Evolutionary conservation across 2,888 invertebrate genomes (phyloP).

Genomic region (Pherbina coryleti): DNA sequence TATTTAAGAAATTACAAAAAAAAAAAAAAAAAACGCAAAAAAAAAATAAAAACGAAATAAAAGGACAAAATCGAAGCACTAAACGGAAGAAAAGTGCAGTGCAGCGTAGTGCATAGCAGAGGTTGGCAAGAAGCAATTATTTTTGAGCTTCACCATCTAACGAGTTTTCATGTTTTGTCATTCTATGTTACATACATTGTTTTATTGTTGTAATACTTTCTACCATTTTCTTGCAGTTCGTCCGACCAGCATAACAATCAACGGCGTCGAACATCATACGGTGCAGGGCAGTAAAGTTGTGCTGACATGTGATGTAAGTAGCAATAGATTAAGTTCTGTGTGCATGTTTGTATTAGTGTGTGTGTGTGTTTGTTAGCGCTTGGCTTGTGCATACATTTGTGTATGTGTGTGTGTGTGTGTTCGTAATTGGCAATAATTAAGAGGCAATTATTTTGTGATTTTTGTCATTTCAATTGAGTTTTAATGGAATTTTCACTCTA

Average conservation of each 20-base stretch:
- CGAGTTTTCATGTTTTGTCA: neutral
- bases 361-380: slow-evolving; percentile 17
- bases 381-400: neutral
- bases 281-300: slow-evolving; percentile 84
- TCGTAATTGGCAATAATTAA: slow-evolving; percentile 64
- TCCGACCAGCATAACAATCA: slow-evolving; percentile 81
- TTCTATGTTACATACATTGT: neutral
- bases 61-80: neutral
- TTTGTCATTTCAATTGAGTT: slow-evolving; percentile 50
- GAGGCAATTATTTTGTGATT: slow-evolving; percentile 62
- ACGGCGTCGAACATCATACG: slow-evolving; percentile 83
- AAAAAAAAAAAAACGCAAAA: slow-evolving; percentile 27
- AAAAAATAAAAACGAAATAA: slow-evolving; percentile 45
- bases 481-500: slow-evolving; percentile 53
- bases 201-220: slow-evolving; percentile 41
- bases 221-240: slow-evolving; percentile 75
- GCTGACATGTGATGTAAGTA: slow-evolving; percentile 76
- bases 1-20: slow-evolving; percentile 23
- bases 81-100: neutral
- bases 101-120: neutral
- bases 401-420: neutral
- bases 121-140: neutral
- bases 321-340: neutral
- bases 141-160: neutral
- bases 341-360: neutral